Evolutionary conservation across 2,888 invertebrate species (phyloP), one percentile per base, ranked within the genome.

Genomic region (Tetranychus truncatus): DNA sequence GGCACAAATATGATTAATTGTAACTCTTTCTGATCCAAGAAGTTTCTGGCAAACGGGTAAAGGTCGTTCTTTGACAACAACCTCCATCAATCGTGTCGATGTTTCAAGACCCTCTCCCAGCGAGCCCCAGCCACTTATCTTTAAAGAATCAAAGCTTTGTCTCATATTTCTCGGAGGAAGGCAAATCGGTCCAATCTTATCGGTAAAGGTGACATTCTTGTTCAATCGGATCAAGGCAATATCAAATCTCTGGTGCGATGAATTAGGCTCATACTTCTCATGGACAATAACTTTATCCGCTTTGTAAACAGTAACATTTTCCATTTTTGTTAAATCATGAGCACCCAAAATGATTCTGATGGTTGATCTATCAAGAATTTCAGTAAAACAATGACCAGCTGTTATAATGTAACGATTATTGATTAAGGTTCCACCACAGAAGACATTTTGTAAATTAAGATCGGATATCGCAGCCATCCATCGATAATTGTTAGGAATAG

Each of bases 401-500:
- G 75, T 75, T 20, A 75, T 15, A 6, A 75, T 34, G 65, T 75
- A 75, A 24, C 71, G 44, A 67, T 75, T 66, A 21, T 75, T 75
- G 11, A 75, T 75, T 24, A 75, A 72, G 45, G 44, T 20, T 9
- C 75, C 75, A 20, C 75, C 75, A 75, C 75, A 75, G 24, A 75
- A 75, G 6, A 66, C 66, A n/a, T 24, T n/a, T 24, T 71, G n/a
- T 8, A 24, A 24, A 71, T 7, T 2, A 9, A 11, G 72, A n/a
- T 71, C 34, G 8, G 24, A 20, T 6, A 75, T 34, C 1, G 66
- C 55, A 21, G 66, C 75, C 72, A 75, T 75, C 75, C 75, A 75
- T 66, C 69, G 75, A 15, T 75, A 72, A 71, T n/a, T 71, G 20
- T 71, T 24, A 18, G 71, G 34, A 21, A 44, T 20, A 5, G 20